Percentiles rank a stretch among this genome's conserved stretches.
phyloP scores from a whole-genome alignment of 2,113 vertebrate species.

The Antigone vipio region DNA sequence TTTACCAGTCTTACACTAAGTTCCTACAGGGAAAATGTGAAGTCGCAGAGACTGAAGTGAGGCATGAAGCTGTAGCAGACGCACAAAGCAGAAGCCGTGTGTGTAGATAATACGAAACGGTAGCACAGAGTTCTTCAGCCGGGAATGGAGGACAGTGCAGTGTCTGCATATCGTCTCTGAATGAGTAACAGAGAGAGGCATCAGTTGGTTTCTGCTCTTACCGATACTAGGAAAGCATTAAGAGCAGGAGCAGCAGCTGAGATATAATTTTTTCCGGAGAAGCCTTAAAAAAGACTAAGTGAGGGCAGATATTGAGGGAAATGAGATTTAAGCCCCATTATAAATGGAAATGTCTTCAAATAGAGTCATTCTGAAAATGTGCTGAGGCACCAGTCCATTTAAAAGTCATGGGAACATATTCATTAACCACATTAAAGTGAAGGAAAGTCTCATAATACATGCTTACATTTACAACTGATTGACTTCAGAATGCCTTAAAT shows the following conservation, averaged over 20 bases:
- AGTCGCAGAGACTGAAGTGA: background rate
- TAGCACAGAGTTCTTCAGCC: background rate
- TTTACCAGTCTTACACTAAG: background rate
- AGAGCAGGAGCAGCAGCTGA: constrained; percentile 1
- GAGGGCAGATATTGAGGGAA: constrained; percentile 46
- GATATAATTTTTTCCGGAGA: background rate
- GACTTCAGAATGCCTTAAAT: constrained; percentile 34
- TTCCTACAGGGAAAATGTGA: constrained; percentile 10
- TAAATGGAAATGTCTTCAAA: constrained; percentile 50
- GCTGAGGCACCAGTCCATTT: constrained; percentile 48
- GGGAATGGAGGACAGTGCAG: background rate
- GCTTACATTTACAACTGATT: background rate
- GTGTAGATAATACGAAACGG: background rate
- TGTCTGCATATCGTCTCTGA: constrained; percentile 10
- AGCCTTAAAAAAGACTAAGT: constrained; percentile 44
- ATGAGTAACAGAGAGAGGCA: background rate
- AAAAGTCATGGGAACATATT: constrained; percentile 43
- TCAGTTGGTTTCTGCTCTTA: constrained; percentile 22
- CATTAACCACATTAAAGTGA: constrained; percentile 30
- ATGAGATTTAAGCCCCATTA: constrained; percentile 61
- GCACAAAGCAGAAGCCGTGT: background rate
- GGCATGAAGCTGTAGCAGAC: background rate
- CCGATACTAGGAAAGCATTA: background rate
- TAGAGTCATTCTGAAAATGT: constrained; percentile 41
- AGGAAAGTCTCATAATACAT: constrained; percentile 5